phyloP scores from a whole-genome alignment of 2,113 vertebrate species.

The Naja naja region DNA sequence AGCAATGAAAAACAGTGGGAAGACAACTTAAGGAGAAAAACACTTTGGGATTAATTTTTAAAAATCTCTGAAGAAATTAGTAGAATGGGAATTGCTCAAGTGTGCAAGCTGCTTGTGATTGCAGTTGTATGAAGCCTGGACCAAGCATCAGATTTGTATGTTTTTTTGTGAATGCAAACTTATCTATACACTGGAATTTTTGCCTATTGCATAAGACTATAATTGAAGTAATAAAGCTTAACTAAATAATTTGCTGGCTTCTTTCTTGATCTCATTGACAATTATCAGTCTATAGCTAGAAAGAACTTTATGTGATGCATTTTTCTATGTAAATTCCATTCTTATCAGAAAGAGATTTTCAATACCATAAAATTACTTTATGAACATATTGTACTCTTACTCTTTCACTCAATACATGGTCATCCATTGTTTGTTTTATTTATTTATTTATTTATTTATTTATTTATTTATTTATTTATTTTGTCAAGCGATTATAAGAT shows the following conservation, averaged over 20 bases:
- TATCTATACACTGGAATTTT: neutral
- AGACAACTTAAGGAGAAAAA: neutral
- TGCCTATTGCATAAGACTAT: neutral
- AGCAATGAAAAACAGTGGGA: neutral
- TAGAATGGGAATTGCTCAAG: neutral
- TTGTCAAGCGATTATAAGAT: no score
- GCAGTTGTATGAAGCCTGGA: neutral
- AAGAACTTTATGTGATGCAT: neutral
- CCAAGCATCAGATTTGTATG: neutral
- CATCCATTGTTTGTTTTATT: no score
- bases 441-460: no score
- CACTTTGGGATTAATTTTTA: neutral
- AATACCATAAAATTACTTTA: neutral
- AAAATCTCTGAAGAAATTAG: neutral
- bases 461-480: no score
- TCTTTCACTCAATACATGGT: slow-evolving; percentile 39
- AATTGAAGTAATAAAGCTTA: neutral
- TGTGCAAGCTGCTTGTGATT: neutral
- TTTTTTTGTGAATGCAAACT: neutral
- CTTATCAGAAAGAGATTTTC: neutral
- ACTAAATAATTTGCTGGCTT: neutral
- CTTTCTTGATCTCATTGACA: neutral
- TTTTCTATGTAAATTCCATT: neutral
- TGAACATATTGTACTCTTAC: slow-evolving; percentile 31
- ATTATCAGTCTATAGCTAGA: neutral